phyloP scores from a whole-genome alignment of 2,888 invertebrate species.

The Drosophila fungiperda region DNA sequence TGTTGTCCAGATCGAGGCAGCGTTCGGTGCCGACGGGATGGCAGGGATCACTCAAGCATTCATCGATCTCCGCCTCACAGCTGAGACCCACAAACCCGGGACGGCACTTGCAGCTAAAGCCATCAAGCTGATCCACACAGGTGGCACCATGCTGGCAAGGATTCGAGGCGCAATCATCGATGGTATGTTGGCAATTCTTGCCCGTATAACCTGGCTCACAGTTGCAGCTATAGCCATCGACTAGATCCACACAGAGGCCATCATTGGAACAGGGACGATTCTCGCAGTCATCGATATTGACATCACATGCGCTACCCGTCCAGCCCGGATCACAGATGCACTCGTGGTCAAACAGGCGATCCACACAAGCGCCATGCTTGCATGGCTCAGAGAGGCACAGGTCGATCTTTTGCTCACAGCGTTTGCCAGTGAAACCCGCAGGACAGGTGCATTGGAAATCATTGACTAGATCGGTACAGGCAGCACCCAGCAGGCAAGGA shows the following conservation, averaged over 20 bases:
- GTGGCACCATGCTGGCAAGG: conserved; percentile 97
- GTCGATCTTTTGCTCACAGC: conserved; percentile 98
- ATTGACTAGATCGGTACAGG: conserved; percentile 96
- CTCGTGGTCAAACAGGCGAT: conserved; percentile 93
- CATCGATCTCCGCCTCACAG: conserved; percentile 96
- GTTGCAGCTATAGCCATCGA: conserved; percentile 93
- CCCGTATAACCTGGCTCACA: conserved; percentile 98
- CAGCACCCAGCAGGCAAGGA: conserved; percentile 95
- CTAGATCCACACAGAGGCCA: conserved; percentile 95
- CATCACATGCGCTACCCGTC: conserved; percentile 94
- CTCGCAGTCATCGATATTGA: conserved; percentile 96
- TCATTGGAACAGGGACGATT: conserved; percentile 95
- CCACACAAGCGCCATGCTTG: conserved; percentile 96
- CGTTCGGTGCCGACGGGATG: conserved; percentile 95
- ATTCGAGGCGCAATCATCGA: conserved; percentile 95
- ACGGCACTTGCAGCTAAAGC: conserved; percentile 96
- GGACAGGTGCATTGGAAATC: conserved; percentile 98
- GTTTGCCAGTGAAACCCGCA: conserved; percentile 96
- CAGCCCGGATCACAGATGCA: conserved; percentile 97
- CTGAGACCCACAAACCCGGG: conserved; percentile 97
- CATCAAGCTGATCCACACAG: conserved; percentile 94
- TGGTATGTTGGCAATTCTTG: conserved; percentile 95
- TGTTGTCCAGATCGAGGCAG: conserved; percentile 95
- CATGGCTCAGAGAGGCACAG: conserved; percentile 96
- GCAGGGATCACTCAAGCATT: conserved; percentile 96